Evolutionary conservation across 2,888 invertebrate species (phyloP), one percentile per base, ranked within the genome.

Genomic region (Ophonus ardosiacus): DNA sequence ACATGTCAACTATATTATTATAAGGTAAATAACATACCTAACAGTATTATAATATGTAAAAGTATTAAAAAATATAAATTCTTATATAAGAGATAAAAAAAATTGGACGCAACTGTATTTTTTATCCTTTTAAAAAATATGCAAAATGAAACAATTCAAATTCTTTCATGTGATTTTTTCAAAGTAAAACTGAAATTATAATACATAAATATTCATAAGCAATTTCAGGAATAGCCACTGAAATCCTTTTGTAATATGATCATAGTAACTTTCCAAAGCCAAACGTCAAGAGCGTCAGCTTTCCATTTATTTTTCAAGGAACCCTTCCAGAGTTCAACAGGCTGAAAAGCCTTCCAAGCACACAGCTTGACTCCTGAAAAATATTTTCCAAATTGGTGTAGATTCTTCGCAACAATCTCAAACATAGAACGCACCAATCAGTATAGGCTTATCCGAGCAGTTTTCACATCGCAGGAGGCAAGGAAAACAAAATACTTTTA

Each of bases 401-500:
- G 74, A 74, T 74, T 74, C 43, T 43, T 74, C 24, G 7, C 6
- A 71, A 38, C 40, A 40, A 71, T 63, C n/a, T 63, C 68, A 17
- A 31, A 21, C 31, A 13, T 31, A 4, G 7, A 17, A 74, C 56
- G 74, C 43, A 43, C 59, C 59, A 80, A 80, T 80, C 79, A 59
- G 61, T 71, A 38, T 80, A 80, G 61, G 59, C 57, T 79, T 79
- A 79, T 79, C 79, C 57, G 5, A n/a, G 38, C 79, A 79, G 59
- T 74, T 74, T 74, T 38, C 43, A 81, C 51, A 81, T 43, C 81
- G 51, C 21, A 51, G 74, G 2, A 56, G 21, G 13, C 38, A 74
- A 43, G 21, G 40, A 43, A 65, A 65, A 81, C 81, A 81, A 65
- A 81, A 81, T 57, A 65, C 63, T 81, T 81, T 65, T 63, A 81